Evolutionary conservation across 2,888 invertebrate genomes (phyloP).

Genomic region (Steinernema carpocapsae): DNA sequence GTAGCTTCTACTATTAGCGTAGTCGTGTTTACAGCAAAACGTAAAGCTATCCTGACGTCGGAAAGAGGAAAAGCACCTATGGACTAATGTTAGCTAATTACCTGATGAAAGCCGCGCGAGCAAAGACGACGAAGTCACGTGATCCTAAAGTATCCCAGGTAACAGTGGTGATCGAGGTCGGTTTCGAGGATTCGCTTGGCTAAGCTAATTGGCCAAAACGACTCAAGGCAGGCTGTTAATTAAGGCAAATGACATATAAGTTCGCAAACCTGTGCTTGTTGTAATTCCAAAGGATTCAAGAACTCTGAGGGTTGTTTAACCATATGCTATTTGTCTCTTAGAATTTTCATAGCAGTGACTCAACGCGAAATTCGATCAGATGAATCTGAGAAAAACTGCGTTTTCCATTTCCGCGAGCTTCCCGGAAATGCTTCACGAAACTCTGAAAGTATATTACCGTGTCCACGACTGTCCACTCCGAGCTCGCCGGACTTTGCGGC

Average conservation of each 20-base stretch:
- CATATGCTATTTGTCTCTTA: too few relatives aligned
- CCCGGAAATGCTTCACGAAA: background rate
- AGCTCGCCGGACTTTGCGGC: conserved; percentile 24
- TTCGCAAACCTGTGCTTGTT: too few relatives aligned
- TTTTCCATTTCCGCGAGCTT: too few relatives aligned
- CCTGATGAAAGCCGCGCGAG: background rate
- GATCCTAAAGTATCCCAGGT: conserved; percentile 19
- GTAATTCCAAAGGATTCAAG: too few relatives aligned
- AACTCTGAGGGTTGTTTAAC: too few relatives aligned
- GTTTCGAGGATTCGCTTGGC: background rate
- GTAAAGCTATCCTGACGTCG: background rate
- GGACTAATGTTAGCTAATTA: conserved; percentile 1
- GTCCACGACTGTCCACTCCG: conserved; percentile 18
- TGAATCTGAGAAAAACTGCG: too few relatives aligned
- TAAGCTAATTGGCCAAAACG: background rate
- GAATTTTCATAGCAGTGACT: too few relatives aligned
- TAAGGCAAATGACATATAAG: too few relatives aligned
- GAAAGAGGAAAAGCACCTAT: background rate
- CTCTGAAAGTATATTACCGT: conserved; percentile 3
- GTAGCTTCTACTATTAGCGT: background rate
- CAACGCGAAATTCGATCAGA: too few relatives aligned
- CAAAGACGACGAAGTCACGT: background rate
- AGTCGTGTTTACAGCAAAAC: background rate
- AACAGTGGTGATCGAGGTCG: background rate
- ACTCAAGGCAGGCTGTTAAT: too few relatives aligned